Percentiles rank a stretch among this genome's conserved stretches.
Evolutionary conservation across 2,888 invertebrate genomes (phyloP).

Genomic region (Parnassius apollo): DNA sequence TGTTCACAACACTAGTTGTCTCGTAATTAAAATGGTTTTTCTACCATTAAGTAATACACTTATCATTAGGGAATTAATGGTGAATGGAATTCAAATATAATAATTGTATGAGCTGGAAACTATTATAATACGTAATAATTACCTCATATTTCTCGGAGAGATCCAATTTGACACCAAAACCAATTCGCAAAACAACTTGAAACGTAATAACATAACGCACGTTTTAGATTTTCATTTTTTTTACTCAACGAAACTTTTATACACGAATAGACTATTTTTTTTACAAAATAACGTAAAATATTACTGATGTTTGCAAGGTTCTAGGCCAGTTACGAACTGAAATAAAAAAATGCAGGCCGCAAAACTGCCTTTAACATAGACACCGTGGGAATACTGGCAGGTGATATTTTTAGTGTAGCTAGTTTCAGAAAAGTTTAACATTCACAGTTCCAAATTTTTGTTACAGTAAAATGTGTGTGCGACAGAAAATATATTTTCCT

Average conservation of each 20-base stretch:
- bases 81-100: too few relatives aligned
- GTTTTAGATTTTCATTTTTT: constrained; percentile 27
- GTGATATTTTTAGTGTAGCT: constrained; percentile 7
- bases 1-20: too few relatives aligned
- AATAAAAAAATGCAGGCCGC: constrained; percentile 15
- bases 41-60: too few relatives aligned
- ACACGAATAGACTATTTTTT: neutral
- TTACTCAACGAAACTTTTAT: constrained; percentile 11
- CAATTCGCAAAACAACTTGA: constrained; percentile 43
- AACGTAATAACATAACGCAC: constrained; percentile 56
- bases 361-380: constrained; percentile 15
- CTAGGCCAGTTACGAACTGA: neutral
- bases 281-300: neutral
- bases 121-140: neutral
- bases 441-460: neutral
- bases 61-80: too few relatives aligned
- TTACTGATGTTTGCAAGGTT: constrained; percentile 16
- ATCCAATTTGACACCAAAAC: constrained; percentile 68
- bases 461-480: neutral
- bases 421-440: neutral
- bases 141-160: constrained; percentile 65
- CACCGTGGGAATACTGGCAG: constrained; percentile 15
- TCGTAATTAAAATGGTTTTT: too few relatives aligned
- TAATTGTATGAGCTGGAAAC: neutral
- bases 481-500: too few relatives aligned